Evolutionary conservation across 2,888 invertebrate genomes (phyloP).

Genomic region (Strigamia transsilvanica): DNA sequence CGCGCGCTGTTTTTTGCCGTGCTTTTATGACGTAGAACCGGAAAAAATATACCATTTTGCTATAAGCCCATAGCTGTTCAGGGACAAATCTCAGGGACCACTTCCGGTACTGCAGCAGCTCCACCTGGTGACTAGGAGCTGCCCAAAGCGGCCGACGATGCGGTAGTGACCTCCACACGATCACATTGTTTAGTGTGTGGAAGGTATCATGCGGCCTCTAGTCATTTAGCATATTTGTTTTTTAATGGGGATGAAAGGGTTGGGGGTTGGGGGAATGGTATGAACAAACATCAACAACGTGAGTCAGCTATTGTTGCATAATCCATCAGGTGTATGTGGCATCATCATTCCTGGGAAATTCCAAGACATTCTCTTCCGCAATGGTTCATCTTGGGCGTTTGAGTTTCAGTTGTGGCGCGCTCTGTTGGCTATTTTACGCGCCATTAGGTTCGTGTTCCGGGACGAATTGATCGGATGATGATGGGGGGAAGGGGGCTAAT

Average conservation of each 20-base stretch:
- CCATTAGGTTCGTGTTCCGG: not conserved
- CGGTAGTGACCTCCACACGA: no score
- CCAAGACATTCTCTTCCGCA: not conserved
- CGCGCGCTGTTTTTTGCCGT: no score
- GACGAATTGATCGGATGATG: conserved; percentile 23
- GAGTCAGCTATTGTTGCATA: conserved; percentile 21
- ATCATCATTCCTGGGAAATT: not conserved
- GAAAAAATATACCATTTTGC: no score
- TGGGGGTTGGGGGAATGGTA: not conserved
- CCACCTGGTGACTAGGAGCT: no score
- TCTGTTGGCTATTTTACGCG: conserved; percentile 24
- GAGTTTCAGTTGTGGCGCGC: not conserved
- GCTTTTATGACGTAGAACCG: no score
- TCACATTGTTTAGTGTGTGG: no score
- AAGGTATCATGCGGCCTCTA: not conserved
- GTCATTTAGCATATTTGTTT: not conserved
- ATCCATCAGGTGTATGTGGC: not conserved
- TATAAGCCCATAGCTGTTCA: no score
- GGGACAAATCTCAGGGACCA: no score
- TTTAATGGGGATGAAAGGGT: not conserved
- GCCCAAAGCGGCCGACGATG: no score
- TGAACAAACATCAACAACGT: not conserved
- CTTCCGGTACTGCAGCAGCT: no score
- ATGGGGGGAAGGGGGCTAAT: not conserved
- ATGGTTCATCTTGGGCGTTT: not conserved